A percentile compares a stretch with the other conserved stretches of the same genome.
phyloP scores from a whole-genome alignment of 2,113 vertebrate genomes.

The Nymphicus hollandicus region DNA sequence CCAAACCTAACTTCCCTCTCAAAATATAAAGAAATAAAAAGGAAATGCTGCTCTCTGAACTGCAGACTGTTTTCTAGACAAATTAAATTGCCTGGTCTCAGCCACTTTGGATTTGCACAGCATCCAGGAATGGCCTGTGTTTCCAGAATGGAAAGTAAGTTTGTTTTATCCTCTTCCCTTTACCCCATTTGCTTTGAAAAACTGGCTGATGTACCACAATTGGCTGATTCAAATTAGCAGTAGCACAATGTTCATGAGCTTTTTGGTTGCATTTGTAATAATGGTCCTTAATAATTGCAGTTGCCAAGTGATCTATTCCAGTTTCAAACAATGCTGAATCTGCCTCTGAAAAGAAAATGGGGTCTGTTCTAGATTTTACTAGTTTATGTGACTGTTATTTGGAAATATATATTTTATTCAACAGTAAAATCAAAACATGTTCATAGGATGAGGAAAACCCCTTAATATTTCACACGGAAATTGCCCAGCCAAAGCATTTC shows the following conservation, averaged over 20 bases:
- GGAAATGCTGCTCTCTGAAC: fast-evolving
- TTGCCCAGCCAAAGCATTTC: constrained; percentile 13
- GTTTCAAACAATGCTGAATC: neutral
- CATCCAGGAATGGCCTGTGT: fast-evolving
- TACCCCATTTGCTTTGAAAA: fast-evolving
- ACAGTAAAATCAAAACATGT: neutral
- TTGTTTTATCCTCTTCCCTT: neutral
- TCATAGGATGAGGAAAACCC: neutral
- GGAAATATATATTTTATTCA: constrained; percentile 7
- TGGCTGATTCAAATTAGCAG: neutral
- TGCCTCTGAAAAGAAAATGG: neutral
- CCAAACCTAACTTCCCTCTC: neutral
- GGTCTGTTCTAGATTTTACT: neutral
- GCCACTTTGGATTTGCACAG: neutral
- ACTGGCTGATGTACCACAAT: neutral
- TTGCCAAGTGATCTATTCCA: neutral
- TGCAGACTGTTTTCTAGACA: neutral
- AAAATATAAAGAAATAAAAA: fast-evolving
- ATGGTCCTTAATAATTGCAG: neutral
- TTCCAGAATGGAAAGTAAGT: neutral
- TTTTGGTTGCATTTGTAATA: neutral
- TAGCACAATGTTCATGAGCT: neutral
- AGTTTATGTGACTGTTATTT: neutral
- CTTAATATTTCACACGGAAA: constrained; percentile 28
- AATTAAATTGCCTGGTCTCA: neutral